Base-by-base conservation (phyloP, 2,797 vertebrate species). In the Sebastes variabilis region DNA sequence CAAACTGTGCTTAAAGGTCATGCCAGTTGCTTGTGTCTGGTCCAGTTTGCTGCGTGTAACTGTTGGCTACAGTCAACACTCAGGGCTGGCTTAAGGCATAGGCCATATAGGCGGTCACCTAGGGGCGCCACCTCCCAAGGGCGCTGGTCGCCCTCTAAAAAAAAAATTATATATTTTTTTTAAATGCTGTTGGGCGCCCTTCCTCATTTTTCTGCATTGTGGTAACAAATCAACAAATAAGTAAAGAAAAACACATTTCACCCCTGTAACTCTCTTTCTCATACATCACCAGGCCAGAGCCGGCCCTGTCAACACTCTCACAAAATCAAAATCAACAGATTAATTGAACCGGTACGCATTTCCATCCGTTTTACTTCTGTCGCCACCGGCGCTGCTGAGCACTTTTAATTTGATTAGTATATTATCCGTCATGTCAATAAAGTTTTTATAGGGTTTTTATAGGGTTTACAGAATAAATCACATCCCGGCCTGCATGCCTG, bases 361-460 rank as follows among this genome's bases (percentile, higher is more conserved):
- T 67, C 59, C 82, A 84, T 87, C 22, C 73, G 88, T 92, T 89
- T 77, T 24, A 38, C 79, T 84, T 46, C 72, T 29, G 34, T 22
- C 81, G 70, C 83, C 67, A 3, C 70, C 0, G 54, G 77, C 65
- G 2, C 32, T 42, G 49, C 78, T 32, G 74, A 75, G 77, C 18
- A 74, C 79, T 79, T 89, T 90, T 75, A 77, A 88, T 87, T 75
- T 66, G 38, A 88, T 82, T 67, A 72, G 29, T 71, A n/a, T 66
- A 49, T 84, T 75, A 5, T 71, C 62, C 70, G 56, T 84, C 60
- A 59, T 54, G 22, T 91, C 91, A 79, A 82, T 91, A 68, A 64
- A 22, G 75, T 86, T 89, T 84, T 83, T 42, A 65, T 7, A 46
- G 42, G 5, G 36, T 14, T 38, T 42, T 46, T 61, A 81, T 75